A percentile compares a stretch with the other conserved stretches of the same genome.
Conservation (phyloP, 2,888 invertebrate species). For the Drosophila pegasa region DNA sequence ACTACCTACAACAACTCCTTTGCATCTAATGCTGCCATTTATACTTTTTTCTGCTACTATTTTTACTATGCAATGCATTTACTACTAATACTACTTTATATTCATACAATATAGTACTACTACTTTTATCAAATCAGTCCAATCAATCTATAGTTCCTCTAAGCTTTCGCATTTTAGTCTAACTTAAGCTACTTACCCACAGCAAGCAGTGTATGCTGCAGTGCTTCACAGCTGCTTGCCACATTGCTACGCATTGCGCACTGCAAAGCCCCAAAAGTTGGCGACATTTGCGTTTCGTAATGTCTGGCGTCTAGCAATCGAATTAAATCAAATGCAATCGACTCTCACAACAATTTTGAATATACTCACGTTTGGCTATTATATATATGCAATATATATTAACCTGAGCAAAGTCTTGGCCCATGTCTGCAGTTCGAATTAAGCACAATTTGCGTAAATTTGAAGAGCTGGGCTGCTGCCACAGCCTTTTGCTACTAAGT, state of each 20-base stretch:
- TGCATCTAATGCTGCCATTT: no score
- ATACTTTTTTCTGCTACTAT: no score
- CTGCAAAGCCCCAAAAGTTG: constrained; percentile 16
- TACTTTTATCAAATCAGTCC: no score
- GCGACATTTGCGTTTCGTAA: constrained; percentile 61
- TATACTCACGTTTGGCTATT: not conserved
- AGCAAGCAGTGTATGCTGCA: not conserved
- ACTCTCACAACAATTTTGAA: constrained; percentile 6
- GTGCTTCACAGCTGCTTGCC: not conserved
- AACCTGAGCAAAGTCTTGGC: constrained; percentile 14
- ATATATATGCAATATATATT: not conserved
- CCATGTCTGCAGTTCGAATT: constrained; percentile 62
- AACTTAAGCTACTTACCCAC: no score
- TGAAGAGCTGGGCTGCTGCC: constrained; percentile 29
- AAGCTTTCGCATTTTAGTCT: no score
- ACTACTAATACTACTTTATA: no score
- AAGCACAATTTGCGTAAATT: constrained; percentile 65
- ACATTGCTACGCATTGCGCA: not conserved
- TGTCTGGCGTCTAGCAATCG: constrained; percentile 62
- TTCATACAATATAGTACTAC: no score
- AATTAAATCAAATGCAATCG: constrained; percentile 72
- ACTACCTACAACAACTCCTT: not conserved
- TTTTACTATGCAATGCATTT: no score
- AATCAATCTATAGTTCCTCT: no score
- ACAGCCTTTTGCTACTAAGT: constrained; percentile 16